Evolutionary conservation across 37 sponge, comb jelly and placozoan genomes (phyloP), one percentile per base, ranked within the genome.

Genomic region (Hexactinellida sp.): DNA sequence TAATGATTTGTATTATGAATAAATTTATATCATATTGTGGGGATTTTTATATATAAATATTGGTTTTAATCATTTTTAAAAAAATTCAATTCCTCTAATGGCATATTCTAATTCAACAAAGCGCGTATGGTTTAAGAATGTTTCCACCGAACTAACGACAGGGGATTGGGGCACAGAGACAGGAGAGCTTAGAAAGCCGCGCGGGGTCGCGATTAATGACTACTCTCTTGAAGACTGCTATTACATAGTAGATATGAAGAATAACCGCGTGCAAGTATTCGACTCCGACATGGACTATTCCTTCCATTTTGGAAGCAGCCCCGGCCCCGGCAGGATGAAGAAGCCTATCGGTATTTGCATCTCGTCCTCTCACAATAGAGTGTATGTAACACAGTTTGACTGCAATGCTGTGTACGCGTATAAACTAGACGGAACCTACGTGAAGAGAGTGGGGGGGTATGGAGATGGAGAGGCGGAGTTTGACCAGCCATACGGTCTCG

Each of bases 221-320:
- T 23, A 63, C 13, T 63, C 76, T 25, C 5, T 21, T 63, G 76
- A 63, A 32, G 25, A 63, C 76, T 23, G 13, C 13, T 25, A 21
- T 7, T 63, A 63, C 76, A 63, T 63, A 25, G 76, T 63, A 63
- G 76, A 63, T 28, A 63, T 21, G 76, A 63, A 63, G 13, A 63
- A 63, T 63, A 63, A 63, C 13, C 76, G 76, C 13, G 76, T 63
- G 1, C 76, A 63, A 63, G 76, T 63, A 7, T 63, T 63, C 76
- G 34, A 63, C 76, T 63, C 76, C 19, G 76, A 63, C 76, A 63
- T 63, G 76, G 76, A 63, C 5, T 63, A 63, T 63, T 63, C 76
- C 1, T 63, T 63, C 30, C 76, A 63, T 63, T 63, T 63, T 28
- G 76, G 76, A 5, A 32, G 32, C 30, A 10, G 25, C 13, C 76